Percentiles rank a stretch among this genome's conserved stretches.
phyloP scores from a whole-genome alignment of 1,140 invertebrate genomes.

The Drosophila repleta region DNA sequence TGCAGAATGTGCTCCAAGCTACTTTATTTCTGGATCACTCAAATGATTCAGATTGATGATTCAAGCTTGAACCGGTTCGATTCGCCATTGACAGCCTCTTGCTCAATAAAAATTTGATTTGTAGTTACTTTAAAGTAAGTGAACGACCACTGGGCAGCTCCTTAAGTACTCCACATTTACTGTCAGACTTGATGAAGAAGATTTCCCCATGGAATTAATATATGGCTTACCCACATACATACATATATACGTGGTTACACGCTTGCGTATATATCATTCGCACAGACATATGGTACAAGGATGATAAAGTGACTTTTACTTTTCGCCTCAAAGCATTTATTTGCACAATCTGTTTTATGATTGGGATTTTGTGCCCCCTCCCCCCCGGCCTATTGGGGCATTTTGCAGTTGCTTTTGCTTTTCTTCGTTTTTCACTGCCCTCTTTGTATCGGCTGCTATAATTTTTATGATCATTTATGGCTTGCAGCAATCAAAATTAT shows the following conservation, averaged over 20 bases:
- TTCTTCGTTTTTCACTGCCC: constrained; percentile 23
- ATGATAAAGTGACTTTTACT: constrained; percentile 67
- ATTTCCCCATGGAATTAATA: not conserved
- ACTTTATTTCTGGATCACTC: too few species aligned
- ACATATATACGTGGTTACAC: not conserved
- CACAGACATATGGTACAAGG: constrained; percentile 23
- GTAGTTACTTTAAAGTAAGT: too few species aligned
- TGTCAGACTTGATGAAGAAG: not conserved
- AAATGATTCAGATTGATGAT: too few species aligned
- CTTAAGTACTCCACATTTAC: not conserved
- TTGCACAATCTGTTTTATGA: constrained; percentile 53
- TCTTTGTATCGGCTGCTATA: constrained; percentile 72
- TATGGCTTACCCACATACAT: not conserved
- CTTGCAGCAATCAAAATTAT: constrained; percentile 81
- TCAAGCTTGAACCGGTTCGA: too few species aligned
- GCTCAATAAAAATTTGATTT: too few species aligned
- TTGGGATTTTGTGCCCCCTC: constrained; percentile 29
- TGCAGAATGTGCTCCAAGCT: too few species aligned
- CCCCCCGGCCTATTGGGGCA: not conserved
- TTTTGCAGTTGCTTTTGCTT: constrained; percentile 12
- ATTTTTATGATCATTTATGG: constrained; percentile 83
- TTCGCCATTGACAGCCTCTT: too few species aligned
- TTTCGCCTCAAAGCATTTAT: constrained; percentile 47
- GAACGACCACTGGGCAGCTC: not conserved
- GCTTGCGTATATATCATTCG: too few species aligned